Percentiles rank a stretch among this genome's conserved stretches.
Conservation (phyloP, 2,797 vertebrate species). For the Falco biarmicus region DNA sequence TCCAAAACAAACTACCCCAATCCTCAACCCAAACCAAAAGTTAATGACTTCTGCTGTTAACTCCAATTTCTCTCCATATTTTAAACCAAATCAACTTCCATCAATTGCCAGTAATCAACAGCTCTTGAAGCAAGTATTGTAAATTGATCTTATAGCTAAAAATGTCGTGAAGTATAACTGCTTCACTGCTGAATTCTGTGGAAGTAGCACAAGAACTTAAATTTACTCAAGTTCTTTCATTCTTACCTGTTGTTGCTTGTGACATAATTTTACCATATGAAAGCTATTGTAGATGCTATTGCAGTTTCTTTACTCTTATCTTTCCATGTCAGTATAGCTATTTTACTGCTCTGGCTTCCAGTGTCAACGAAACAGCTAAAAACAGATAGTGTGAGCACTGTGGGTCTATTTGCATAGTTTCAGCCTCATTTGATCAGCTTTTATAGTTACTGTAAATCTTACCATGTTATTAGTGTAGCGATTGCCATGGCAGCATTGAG, state of each 20-base stretch:
- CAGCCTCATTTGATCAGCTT: not conserved
- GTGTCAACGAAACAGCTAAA: not conserved
- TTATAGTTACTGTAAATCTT: not conserved
- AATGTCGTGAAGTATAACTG: not conserved
- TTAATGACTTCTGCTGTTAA: not conserved
- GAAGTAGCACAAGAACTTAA: not conserved
- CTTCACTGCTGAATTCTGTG: not conserved
- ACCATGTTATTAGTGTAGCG: not conserved
- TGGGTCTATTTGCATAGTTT: not conserved
- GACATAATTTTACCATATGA: not conserved
- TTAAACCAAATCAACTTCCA: not conserved
- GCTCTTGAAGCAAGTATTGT: not conserved
- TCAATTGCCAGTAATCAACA: not conserved
- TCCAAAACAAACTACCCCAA: not conserved
- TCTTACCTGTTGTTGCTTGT: not conserved
- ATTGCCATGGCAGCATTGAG: not conserved
- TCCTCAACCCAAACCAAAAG: not conserved
- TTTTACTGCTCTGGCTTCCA: not conserved
- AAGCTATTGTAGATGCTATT: not conserved
- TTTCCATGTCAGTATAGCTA: fast-evolving
- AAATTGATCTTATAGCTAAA: not conserved
- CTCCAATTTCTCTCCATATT: not conserved
- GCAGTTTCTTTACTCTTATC: not conserved
- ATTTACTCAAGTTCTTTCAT: not conserved
- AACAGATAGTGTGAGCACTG: not conserved